Conservation (phyloP, 1,140 invertebrate genomes). For the Hylaeus anthracinus region DNA sequence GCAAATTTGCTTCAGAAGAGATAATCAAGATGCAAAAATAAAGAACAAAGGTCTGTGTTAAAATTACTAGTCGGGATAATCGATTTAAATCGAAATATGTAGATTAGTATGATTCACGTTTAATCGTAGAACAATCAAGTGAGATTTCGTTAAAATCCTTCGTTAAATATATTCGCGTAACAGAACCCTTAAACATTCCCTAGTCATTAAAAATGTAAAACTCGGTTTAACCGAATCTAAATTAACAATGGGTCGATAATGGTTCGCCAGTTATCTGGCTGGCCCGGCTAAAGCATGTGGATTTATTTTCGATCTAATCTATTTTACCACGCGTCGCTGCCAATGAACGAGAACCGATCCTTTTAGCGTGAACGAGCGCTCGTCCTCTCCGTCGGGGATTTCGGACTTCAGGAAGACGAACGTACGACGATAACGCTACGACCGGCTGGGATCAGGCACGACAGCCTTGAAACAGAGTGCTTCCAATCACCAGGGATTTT, state of each 20-base stretch:
- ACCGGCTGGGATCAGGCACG: slow-evolving; percentile 50
- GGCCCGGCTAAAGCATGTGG: slow-evolving; percentile 29
- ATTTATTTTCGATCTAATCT: slow-evolving; percentile 62
- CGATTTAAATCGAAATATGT: too few relatives aligned
- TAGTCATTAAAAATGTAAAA: too few relatives aligned
- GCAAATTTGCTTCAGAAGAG: too few relatives aligned
- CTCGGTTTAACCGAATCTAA: too few relatives aligned
- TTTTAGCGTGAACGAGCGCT: slow-evolving; percentile 41
- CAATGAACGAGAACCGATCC: slow-evolving; percentile 47
- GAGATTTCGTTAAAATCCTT: too few relatives aligned
- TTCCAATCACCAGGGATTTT: slow-evolving; percentile 60
- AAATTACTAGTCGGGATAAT: too few relatives aligned
- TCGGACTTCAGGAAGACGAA: slow-evolving; percentile 58
- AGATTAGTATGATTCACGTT: too few relatives aligned
- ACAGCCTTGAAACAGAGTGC: slow-evolving; percentile 59
- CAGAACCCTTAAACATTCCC: too few relatives aligned
- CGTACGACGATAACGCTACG: slow-evolving; percentile 59
- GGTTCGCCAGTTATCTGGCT: background rate
- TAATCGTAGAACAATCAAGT: too few relatives aligned
- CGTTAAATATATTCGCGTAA: too few relatives aligned
- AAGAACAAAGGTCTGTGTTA: too few relatives aligned
- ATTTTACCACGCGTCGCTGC: slow-evolving; percentile 37
- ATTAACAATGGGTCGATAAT: slow-evolving; percentile 27
- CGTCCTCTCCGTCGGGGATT: slow-evolving; percentile 27
- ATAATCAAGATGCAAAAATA: too few relatives aligned